Evolutionary conservation across 2,113 vertebrate species (phyloP), one percentile per base, ranked within the genome.

Genomic region (Promerops cafer): DNA sequence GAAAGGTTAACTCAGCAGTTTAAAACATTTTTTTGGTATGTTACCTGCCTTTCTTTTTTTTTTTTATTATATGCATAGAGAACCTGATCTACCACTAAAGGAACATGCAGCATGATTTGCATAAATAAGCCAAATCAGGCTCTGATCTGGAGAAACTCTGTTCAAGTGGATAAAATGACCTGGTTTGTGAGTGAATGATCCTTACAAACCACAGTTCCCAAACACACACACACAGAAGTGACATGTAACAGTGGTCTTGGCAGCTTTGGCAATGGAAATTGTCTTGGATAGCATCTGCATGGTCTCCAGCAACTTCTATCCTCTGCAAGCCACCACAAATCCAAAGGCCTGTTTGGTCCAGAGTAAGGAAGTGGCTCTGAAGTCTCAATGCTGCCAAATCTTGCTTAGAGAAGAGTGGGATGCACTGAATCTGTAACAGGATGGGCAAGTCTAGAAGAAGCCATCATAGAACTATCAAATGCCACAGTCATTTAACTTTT

Each of bases 291-390:
- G 59, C 75, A 82, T 70, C 94, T 87, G 87, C 16, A 40, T 2
- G 82, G 87, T 91, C 84, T 96, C 95, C 75, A 64, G 71, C 56
- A 83, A 30, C 56, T 69, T 74, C 74, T 50, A 1, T 31, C 63
- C 93, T 92, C 92, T 4, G 79, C 96, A 83, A 95, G 85, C 92
- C 52, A 84, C 86, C 68, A 37, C 4, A 44, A 82, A 85, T 63
- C 84, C 94, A 93, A 94, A 97, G 96, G 92, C 87, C 75, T 35
- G 5, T 97, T 96, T 98, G 97, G 97, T 98, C 97, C 96, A 33
- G 83, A 81, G 71, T 76, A 45, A 95, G 76, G 65, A 83, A 92
- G 54, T 5, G 74, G 35, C 76, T 93, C 90, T 94, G 56, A 79
- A 89, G 80, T 75, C 89, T 83, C 91, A 92, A 39, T 8, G 11